Evolutionary conservation across 2,888 invertebrate species (phyloP).

Genomic region (Chorisops tibialis): DNA sequence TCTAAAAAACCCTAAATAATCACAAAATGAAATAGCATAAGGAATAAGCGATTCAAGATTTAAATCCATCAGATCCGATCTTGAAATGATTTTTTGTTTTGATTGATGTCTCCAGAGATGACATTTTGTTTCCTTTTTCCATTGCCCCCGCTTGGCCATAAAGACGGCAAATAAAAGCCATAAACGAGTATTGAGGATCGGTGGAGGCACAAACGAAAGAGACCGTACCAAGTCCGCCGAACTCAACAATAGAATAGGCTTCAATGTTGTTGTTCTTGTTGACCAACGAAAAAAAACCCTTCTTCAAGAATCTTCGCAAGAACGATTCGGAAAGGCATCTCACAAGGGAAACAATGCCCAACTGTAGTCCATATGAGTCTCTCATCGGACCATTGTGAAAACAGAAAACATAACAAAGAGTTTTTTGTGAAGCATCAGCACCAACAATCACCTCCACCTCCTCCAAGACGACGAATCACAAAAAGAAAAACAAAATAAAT

Average conservation of each 20-base stretch:
- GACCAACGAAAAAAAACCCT: neutral
- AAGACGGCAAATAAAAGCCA: neutral
- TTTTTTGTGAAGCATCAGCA: slow-evolving; percentile 2
- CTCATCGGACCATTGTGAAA: slow-evolving; percentile 16
- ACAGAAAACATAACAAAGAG: slow-evolving; percentile 17
- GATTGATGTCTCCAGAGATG: neutral
- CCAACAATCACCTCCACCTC: too few species aligned
- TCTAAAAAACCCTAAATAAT: too few species aligned
- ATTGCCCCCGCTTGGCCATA: neutral
- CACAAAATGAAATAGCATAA: too few species aligned
- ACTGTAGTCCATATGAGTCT: slow-evolving; percentile 17
- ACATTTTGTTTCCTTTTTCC: neutral
- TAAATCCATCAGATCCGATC: too few species aligned
- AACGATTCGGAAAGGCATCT: neutral
- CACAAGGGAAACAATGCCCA: slow-evolving; percentile 10
- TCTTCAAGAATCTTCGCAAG: neutral
- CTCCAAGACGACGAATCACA: too few species aligned
- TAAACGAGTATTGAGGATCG: neutral
- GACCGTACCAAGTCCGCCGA: neutral
- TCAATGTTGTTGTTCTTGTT: too few species aligned
- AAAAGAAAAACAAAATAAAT: too few species aligned
- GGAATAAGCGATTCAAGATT: too few species aligned
- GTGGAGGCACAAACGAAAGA: neutral
- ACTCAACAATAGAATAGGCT: neutral
- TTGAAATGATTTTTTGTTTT: too few species aligned